These are phyloP conservation scores for Drosophila nikananu DNA, from an alignment of 1,140 invertebrate genomes.

Conservation along the genomic window DNA sequence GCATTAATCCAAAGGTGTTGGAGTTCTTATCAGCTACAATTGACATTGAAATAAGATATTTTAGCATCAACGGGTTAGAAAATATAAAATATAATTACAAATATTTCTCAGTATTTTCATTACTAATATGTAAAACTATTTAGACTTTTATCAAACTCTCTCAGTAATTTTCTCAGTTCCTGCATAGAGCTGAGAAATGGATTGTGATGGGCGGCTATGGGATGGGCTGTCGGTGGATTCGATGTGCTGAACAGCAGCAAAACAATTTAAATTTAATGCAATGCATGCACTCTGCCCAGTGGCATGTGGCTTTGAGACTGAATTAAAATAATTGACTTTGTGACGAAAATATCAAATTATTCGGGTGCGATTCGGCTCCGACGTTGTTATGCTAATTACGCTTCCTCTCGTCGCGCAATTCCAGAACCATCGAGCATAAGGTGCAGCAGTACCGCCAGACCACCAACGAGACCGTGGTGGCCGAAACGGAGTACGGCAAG, in stretches of 20 bases:
- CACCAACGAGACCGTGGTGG: constrained; percentile 74
- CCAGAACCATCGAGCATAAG: constrained; percentile 78
- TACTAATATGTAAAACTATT: not conserved
- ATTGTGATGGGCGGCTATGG: constrained; percentile 4
- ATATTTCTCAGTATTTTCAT: not conserved
- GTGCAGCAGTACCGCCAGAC: constrained; percentile 73
- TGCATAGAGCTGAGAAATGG: constrained; percentile 19
- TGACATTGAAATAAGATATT: not conserved
- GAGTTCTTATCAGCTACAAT: too few species aligned
- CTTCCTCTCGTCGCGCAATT: constrained; percentile 23
- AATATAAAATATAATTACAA: not conserved
- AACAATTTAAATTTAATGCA: constrained; percentile 75
- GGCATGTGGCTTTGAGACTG: constrained; percentile 57
- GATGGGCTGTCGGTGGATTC: constrained; percentile 36
- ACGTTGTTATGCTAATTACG: constrained; percentile 58
- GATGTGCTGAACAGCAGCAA: constrained; percentile 56
- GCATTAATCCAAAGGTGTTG: too few species aligned
- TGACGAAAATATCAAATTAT: constrained; percentile 61
- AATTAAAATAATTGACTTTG: constrained; percentile 66
- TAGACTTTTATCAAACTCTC: not conserved
- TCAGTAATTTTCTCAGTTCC: not conserved
- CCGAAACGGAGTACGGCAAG: constrained; percentile 75
- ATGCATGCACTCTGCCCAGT: constrained; percentile 46
- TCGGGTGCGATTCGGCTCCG: constrained; percentile 11
- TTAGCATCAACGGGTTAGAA: not conserved